Evolutionary conservation across 2,797 vertebrate genomes (phyloP).

Genomic region (Morus bassanus): DNA sequence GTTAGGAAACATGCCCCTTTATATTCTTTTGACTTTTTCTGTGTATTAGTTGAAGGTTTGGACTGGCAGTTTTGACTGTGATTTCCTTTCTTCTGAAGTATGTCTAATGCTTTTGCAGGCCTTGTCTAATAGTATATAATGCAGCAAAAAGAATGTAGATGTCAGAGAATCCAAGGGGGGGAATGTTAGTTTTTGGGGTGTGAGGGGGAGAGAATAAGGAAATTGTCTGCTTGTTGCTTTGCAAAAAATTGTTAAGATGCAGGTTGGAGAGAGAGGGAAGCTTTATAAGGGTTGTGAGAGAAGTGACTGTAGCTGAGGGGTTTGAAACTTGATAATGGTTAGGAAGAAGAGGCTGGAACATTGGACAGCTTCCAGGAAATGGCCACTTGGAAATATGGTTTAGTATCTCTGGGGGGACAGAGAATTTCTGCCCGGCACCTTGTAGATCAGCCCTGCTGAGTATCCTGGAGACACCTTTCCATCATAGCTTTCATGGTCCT

Average conservation of each 20-base stretch:
- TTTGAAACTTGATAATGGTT: not conserved
- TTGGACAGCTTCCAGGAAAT: not conserved
- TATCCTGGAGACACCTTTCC: not conserved
- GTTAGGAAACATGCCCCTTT: not conserved
- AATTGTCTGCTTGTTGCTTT: not conserved
- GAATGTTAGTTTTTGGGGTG: not conserved
- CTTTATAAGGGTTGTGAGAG: not conserved
- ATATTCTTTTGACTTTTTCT: not conserved
- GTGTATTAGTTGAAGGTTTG: not conserved
- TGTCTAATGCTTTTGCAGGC: not conserved
- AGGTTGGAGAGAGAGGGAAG: not conserved
- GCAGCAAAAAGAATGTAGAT: not conserved
- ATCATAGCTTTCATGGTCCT: not conserved
- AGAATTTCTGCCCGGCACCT: not conserved
- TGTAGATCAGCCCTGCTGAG: not conserved
- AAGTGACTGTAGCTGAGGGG: not conserved
- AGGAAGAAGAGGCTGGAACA: not conserved
- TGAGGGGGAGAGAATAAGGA: not conserved
- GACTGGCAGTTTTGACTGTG: not conserved
- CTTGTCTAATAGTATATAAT: not conserved
- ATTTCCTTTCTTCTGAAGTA: not conserved
- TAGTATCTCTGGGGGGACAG: not conserved
- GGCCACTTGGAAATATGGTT: not conserved
- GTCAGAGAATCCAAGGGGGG: not conserved
- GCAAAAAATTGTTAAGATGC: not conserved